Percentiles rank a stretch among this genome's conserved stretches.
phyloP scores from a whole-genome alignment of 2,113 vertebrate genomes.

The Tympanuchus pallidicinctus region DNA sequence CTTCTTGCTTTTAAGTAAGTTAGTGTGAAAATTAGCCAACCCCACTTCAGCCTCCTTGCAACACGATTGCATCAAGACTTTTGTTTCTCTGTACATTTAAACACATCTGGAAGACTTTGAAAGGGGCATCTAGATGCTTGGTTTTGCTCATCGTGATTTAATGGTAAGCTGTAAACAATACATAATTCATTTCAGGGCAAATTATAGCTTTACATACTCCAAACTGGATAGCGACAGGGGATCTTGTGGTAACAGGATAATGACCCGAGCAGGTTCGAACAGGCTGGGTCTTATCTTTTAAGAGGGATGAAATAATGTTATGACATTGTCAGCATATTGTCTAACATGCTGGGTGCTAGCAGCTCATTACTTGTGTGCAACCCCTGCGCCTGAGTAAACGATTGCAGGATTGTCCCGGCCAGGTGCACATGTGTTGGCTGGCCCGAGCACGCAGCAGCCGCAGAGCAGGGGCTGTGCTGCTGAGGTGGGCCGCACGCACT shows the following conservation, averaged over 20 bases:
- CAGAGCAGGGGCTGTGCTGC: background rate
- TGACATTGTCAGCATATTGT: conserved; percentile 70
- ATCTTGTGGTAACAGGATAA: conserved; percentile 68
- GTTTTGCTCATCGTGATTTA: conserved; percentile 40
- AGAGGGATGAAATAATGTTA: conserved; percentile 63
- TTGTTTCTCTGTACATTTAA: background rate
- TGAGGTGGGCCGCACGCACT: background rate
- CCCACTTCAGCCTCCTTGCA: background rate
- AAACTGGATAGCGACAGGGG: conserved; percentile 47
- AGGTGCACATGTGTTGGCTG: background rate
- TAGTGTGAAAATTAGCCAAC: conserved; percentile 67
- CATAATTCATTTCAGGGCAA: conserved; percentile 63
- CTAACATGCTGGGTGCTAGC: conserved; percentile 46
- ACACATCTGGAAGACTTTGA: conserved; percentile 11
- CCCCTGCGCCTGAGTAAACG: background rate
- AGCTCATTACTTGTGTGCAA: conserved; percentile 56
- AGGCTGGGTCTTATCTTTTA: conserved; percentile 51
- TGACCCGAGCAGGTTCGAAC: conserved; percentile 51
- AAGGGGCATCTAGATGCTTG: background rate
- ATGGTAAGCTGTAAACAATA: conserved; percentile 56
- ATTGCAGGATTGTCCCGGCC: conserved; percentile 41
- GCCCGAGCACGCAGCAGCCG: background rate
- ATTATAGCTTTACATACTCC: conserved; percentile 45
- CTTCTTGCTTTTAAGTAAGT: conserved; percentile 72
- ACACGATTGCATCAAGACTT: background rate